Conservation (phyloP, 2,888 invertebrate genomes). For the Pseudolycoriella hygida region DNA sequence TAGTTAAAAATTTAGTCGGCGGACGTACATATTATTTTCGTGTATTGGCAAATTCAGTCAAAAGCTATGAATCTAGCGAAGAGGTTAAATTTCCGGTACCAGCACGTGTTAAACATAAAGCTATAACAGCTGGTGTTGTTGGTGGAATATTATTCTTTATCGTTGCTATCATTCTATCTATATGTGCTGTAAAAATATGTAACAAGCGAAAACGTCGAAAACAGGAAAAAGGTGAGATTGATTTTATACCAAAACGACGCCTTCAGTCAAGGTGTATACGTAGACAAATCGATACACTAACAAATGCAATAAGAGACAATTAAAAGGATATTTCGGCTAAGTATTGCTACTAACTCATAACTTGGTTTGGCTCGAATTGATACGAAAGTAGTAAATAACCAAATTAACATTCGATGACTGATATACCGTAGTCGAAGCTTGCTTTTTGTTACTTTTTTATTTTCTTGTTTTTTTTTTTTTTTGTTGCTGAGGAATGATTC, state of each 20-base stretch:
- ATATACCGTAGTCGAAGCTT: no score
- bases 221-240: constrained; percentile 83
- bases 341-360: no score
- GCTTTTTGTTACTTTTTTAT: no score
- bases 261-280: constrained; percentile 8
- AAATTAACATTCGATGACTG: no score
- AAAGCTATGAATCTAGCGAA: constrained; percentile 73
- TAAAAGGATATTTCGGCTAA: no score
- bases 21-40: constrained; percentile 85
- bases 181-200: constrained; percentile 95
- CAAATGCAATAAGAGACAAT: no score
- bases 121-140: constrained; percentile 89
- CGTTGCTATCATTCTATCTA: constrained; percentile 90
- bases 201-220: constrained; percentile 92
- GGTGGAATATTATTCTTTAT: constrained; percentile 95
- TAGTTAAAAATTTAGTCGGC: constrained; percentile 85
- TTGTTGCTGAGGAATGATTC: no score
- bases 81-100: constrained; percentile 79
- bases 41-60: constrained; percentile 73
- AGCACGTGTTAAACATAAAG: constrained; percentile 83
- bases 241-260: constrained; percentile 7
- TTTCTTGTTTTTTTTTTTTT: no score
- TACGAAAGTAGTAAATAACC: no score
- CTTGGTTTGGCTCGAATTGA: no score
- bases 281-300: background rate